These are phyloP conservation scores for Anisognathus igniventris DNA, from an alignment of 2,797 vertebrate species.

Conservation along the genomic window DNA sequence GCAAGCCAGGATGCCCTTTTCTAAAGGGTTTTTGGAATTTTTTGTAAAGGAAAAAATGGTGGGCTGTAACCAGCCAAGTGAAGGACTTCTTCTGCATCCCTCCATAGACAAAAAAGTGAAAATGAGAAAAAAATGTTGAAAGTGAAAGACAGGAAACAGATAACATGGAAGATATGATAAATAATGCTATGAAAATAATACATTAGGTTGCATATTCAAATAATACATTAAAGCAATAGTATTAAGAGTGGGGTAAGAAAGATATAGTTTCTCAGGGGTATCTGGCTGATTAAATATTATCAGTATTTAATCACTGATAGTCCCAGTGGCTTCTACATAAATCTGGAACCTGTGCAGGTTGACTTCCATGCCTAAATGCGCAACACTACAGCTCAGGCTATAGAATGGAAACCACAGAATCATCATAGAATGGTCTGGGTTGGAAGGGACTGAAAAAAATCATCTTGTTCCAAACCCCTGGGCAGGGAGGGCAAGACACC, in stretches of 20 bases:
- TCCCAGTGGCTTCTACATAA: rapidly evolving
- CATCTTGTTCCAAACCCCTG: neutral
- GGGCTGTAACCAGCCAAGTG: neutral
- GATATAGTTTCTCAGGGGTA: neutral
- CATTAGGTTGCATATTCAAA: neutral
- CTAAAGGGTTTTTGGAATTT: neutral
- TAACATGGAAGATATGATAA: rapidly evolving
- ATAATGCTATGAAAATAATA: neutral
- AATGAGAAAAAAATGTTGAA: neutral
- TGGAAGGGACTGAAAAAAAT: neutral
- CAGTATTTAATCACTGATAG: neutral
- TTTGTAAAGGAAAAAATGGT: neutral
- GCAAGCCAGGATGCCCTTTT: neutral
- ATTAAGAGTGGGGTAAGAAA: neutral
- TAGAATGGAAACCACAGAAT: neutral
- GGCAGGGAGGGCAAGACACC: neutral
- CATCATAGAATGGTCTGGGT: neutral
- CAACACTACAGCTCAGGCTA: rapidly evolving
- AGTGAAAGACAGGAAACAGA: neutral
- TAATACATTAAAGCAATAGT: neutral
- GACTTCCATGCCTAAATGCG: neutral
- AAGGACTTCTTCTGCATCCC: rapidly evolving
- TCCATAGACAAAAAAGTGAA: neutral
- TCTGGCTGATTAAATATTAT: neutral
- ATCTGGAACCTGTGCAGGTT: neutral